Conservation (phyloP, 1,140 invertebrate species). For the Homalodisca vitripennis region DNA sequence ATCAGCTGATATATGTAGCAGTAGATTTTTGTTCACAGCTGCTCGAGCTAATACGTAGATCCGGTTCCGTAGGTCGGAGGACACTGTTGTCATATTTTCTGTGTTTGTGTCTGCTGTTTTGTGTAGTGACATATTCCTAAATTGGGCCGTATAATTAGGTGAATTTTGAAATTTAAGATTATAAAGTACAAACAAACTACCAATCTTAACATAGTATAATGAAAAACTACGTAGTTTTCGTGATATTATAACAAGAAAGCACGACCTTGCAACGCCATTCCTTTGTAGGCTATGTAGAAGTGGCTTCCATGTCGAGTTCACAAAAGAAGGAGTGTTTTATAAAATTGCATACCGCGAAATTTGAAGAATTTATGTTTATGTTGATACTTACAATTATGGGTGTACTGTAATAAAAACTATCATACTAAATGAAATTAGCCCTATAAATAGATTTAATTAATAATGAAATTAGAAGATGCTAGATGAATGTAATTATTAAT, state of each 20-base stretch:
- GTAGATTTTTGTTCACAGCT: not conserved
- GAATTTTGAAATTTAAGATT: not conserved
- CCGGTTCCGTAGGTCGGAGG: slow-evolving; percentile 7
- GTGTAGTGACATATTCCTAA: not conserved
- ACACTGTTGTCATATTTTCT: slow-evolving; percentile 21
- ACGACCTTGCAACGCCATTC: slow-evolving; percentile 28
- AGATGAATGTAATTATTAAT: too few relatives aligned
- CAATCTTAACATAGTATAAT: not conserved
- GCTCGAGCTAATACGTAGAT: not conserved
- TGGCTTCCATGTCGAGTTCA: slow-evolving; percentile 30
- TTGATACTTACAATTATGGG: too few relatives aligned
- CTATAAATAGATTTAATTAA: too few relatives aligned
- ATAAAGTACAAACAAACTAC: not conserved
- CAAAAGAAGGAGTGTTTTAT: not conserved
- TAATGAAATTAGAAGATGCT: too few relatives aligned
- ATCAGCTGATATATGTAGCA: not conserved
- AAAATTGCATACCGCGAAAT: slow-evolving; percentile 27
- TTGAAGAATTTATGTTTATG: slow-evolving; percentile 18
- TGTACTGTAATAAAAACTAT: too few relatives aligned
- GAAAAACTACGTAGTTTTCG: too few relatives aligned
- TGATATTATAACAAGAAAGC: too few relatives aligned
- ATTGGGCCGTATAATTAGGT: not conserved
- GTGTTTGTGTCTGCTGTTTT: not conserved
- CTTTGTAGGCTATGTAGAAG: slow-evolving; percentile 34
- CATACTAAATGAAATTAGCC: too few relatives aligned